Conservation (phyloP, 2,113 vertebrate species). For the Hemicordylus capensis region DNA sequence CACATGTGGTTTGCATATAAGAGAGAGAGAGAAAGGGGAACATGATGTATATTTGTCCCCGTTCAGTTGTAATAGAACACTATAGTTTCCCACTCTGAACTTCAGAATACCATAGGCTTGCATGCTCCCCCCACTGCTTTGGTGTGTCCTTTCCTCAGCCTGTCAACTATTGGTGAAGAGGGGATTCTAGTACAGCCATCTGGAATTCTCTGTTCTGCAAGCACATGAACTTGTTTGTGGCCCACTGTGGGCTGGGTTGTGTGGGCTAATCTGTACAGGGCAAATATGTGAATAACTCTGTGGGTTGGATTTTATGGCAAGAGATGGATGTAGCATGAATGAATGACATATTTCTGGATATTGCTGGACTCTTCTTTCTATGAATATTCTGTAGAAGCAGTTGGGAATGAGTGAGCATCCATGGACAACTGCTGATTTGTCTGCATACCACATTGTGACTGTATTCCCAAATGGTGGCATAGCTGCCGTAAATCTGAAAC, state of each 20-base stretch:
- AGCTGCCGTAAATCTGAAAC: not conserved
- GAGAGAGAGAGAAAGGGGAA: not conserved
- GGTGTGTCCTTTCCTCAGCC: not conserved
- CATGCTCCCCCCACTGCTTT: no score
- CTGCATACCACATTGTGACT: not conserved
- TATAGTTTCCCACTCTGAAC: no score
- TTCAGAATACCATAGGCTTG: no score
- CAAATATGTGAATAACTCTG: no score
- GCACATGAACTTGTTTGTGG: not conserved
- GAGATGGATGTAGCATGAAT: no score
- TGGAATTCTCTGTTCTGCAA: not conserved
- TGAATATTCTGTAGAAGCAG: conserved; percentile 25
- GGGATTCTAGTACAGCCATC: not conserved
- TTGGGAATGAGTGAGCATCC: not conserved
- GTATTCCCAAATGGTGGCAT: not conserved
- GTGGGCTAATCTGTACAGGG: not conserved
- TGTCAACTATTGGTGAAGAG: not conserved
- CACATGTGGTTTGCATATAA: no score
- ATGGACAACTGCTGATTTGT: not conserved
- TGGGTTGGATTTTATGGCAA: no score
- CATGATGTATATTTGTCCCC: not conserved
- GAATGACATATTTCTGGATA: not conserved
- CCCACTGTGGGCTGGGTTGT: not conserved
- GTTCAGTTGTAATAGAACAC: no score
- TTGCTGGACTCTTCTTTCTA: conserved; percentile 29